Percentiles rank a stretch among this genome's conserved stretches.
phyloP scores from a whole-genome alignment of 2,113 vertebrate species.

The Sebastes fasciatus region DNA sequence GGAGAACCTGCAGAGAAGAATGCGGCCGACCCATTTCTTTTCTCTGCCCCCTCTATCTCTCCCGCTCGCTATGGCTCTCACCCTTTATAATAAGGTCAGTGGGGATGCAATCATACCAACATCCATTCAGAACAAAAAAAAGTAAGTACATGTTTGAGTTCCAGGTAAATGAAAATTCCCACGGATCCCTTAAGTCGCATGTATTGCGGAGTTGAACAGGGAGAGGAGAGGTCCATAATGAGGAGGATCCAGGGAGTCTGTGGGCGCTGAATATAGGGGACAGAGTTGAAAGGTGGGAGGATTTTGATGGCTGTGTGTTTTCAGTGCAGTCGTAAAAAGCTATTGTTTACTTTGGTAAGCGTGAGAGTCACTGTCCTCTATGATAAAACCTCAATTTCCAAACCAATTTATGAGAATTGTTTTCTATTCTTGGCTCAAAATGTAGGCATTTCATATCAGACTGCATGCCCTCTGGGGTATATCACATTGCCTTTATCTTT shows the following conservation, averaged over 20 bases:
- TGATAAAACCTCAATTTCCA: constrained; percentile 17
- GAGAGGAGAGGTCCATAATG: constrained; percentile 45
- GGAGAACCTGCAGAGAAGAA: constrained; percentile 70
- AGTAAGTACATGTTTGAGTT: constrained; percentile 50
- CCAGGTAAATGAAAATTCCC: constrained; percentile 67
- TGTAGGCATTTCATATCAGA: background rate
- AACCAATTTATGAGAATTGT: background rate
- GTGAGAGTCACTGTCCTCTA: background rate
- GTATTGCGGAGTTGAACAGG: background rate
- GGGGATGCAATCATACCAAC: constrained; percentile 76
- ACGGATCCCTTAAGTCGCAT: constrained; percentile 28
- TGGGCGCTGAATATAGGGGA: background rate
- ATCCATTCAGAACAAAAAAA: constrained; percentile 55
- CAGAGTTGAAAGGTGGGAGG: constrained; percentile 21
- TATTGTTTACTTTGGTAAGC: constrained; percentile 31
- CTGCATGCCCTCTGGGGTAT: background rate
- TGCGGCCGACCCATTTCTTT: constrained; percentile 57
- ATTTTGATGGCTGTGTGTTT: constrained; percentile 42
- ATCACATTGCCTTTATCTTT: constrained; percentile 14
- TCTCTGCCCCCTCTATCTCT: constrained; percentile 13
- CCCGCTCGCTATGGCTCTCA: constrained; percentile 48
- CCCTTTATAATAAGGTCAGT: constrained; percentile 78
- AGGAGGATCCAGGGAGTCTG: constrained; percentile 29
- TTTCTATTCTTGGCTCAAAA: background rate
- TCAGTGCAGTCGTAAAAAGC: constrained; percentile 34